Evolutionary conservation across 2,888 invertebrate genomes (phyloP), one percentile per base, ranked within the genome.

Genomic region (Drosophila setosimentum): DNA sequence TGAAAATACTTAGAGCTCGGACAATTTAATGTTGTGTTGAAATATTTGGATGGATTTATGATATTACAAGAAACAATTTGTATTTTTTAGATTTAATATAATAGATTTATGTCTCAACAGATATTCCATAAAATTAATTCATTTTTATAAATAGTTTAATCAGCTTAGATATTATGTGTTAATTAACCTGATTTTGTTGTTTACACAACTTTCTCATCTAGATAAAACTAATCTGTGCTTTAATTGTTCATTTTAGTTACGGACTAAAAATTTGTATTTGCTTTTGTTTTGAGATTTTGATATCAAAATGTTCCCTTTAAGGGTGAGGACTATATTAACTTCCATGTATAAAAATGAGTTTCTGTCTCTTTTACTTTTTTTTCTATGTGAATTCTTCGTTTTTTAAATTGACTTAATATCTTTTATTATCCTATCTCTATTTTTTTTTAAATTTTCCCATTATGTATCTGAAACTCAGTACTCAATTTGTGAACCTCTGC

Each of bases 401-500:
- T 10, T 29, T 21, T 13, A 1, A 2, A 13, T 18, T 18, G 45
- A 50, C 50, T 54, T 27, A 7, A 35, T 45, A 21, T 18, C 16
- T 29, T 42, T 30, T 24, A 2, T 42, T 16, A 18, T 42, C 16
- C 18, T 18, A 42, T 45, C 0, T 3, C 2, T 24, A n/a, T 32
- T 16, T 30, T 27, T 7, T 3, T 21, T 27, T 3, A 8, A 1
- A 48, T 59, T 68, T 68, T 45, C 42, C 63, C 55, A 59, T 68
- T 42, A 27, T 37, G n/a, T 13, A 42, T 30, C 55, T 48, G 7
- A 16, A 30, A 13, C 18, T 21, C 21, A 27, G 18, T 32, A n/a
- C 48, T 65, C 42, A 62, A 42, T 61, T 65, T 59, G 24, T n/a
- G 37, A 35, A 13, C 50, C 54, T 73, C 24, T 7, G 57, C 45